Base-by-base conservation (phyloP, 2,113 vertebrate species). In the Uria lomvia region DNA sequence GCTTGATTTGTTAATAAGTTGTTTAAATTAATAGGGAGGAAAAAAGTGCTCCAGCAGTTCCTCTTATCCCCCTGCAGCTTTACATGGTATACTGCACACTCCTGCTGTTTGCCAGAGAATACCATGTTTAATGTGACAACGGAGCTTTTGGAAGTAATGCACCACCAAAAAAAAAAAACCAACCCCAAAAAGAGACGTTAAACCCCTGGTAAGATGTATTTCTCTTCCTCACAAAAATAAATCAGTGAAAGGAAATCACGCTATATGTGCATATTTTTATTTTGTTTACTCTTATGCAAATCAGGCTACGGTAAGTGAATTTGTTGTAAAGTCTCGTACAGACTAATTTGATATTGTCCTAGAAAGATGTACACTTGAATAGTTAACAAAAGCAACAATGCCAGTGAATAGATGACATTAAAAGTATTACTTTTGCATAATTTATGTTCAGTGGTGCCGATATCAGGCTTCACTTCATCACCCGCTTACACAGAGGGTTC, bases 401-500 rank as follows among this genome's bases (percentile, higher is more conserved):
- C 83, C 70, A 91, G 94, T 95, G 96, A 97, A 90, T 92, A 96
- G 97, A 96, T 96, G 93, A 95, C 95, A 95, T 92, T 98, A 97
- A 97, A 98, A 98, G 96, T 97, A 97, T 98, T 97, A 95, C 95
- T 98, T 98, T 96, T 98, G 98, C 97, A 97, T 98, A 98, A 99
- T 98, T 98, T 98, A 98, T 98, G 86, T 95, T 95, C 82, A 16
- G 96, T 97, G 98, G 96, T 97, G 98, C 98, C 40, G 78, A 94
- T 98, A 93, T 86, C 96, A 83, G 63, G 91, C 94, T 89, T 97
- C 94, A 90, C 95, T 97, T 97, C 98, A 95, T 98, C 98, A 97
- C 97, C 84, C 22, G 27, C 97, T 97, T 96, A 85, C 88, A 32
- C 83, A 67, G 95, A 87, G 96, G 75, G 82, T 74, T 88, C 97